phyloP scores from a whole-genome alignment of 2,888 invertebrate genomes.

The Agriotes lineatus region DNA sequence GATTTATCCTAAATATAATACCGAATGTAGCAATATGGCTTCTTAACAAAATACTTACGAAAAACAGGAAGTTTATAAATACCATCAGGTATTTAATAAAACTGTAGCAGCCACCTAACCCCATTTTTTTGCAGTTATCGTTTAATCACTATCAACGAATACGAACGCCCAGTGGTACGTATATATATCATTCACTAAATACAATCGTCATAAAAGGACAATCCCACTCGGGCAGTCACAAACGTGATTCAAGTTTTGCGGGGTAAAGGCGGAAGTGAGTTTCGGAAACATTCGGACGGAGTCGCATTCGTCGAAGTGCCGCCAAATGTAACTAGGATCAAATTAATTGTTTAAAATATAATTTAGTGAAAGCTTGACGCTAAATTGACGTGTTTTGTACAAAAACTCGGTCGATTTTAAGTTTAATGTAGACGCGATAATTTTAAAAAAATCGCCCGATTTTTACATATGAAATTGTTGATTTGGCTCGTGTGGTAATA shows the following conservation, averaged over 20 bases:
- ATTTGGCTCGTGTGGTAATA: no score
- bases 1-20: neutral
- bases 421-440: no score
- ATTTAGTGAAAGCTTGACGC: no score
- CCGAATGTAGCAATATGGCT: slow-evolving; percentile 23
- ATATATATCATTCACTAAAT: neutral
- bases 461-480: no score
- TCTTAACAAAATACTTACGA: slow-evolving; percentile 71
- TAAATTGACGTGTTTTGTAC: no score
- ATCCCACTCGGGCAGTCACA: slow-evolving; percentile 15
- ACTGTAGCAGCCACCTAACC: slow-evolving; percentile 78
- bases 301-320: neutral
- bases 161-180: neutral
- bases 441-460: no score
- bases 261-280: neutral
- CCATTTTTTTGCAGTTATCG: slow-evolving; percentile 67
- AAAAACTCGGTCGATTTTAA: no score
- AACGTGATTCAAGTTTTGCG: neutral
- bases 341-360: no score
- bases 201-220: slow-evolving; percentile 28
- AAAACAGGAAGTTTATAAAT: slow-evolving; percentile 78
- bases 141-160: neutral
- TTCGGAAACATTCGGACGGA: neutral
- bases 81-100: slow-evolving; percentile 80
- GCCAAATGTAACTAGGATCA: neutral